phyloP scores from a whole-genome alignment of 2,888 invertebrate species.

The Mayetiola destructor region DNA sequence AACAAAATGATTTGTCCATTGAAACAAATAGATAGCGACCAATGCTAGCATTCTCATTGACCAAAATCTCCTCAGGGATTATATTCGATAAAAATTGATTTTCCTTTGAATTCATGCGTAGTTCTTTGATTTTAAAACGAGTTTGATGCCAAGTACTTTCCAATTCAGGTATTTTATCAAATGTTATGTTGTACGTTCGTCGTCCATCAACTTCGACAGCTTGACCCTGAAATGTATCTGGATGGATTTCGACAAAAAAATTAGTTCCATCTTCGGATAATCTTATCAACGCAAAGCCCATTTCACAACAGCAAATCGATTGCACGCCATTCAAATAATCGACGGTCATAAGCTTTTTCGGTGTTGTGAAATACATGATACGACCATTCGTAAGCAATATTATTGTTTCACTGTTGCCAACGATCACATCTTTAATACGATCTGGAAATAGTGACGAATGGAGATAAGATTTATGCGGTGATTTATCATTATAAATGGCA shows the following conservation, averaged over 20 bases:
- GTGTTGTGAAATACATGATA: conserved; percentile 7
- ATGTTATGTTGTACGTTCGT: neutral
- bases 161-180: neutral
- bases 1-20: conserved; percentile 1
- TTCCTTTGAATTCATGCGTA: neutral
- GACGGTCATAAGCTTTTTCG: neutral
- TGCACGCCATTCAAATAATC: neutral
- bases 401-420: neutral
- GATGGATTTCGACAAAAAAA: conserved; percentile 7
- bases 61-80: neutral
- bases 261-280: neutral
- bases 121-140: neutral
- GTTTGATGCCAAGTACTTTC: conserved; percentile 2
- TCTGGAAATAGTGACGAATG: neutral
- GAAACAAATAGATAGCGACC: neutral
- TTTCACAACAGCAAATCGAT: neutral
- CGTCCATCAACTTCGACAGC: neutral
- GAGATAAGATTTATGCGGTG: neutral
- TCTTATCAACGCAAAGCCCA: conserved; percentile 1
- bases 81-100: neutral
- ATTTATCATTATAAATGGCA: neutral
- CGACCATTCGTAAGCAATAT: neutral
- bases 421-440: neutral
- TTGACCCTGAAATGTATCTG: neutral
- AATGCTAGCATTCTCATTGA: neutral